Evolutionary conservation across 2,888 invertebrate genomes (phyloP).

Genomic region (Tillus elongatus): DNA sequence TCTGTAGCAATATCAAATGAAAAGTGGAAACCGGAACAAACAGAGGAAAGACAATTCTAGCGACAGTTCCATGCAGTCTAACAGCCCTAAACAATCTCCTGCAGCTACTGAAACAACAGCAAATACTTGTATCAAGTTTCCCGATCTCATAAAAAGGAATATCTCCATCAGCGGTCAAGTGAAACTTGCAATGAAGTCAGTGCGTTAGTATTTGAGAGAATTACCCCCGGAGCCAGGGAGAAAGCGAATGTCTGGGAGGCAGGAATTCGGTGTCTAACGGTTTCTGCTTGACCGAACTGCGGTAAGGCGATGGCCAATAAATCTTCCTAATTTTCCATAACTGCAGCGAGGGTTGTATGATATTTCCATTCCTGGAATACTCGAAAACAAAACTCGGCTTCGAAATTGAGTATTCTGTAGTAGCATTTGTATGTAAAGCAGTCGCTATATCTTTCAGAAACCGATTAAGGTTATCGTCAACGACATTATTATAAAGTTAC

Average conservation of each 20-base stretch:
- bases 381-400: constrained; percentile 13
- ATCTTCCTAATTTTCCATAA: constrained; percentile 36
- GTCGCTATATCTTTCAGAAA: too few species aligned
- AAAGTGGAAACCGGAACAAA: too few species aligned
- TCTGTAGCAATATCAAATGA: too few species aligned
- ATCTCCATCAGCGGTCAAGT: not conserved
- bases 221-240: not conserved
- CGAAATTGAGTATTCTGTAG: too few species aligned
- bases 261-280: constrained; percentile 25
- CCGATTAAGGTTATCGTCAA: too few species aligned
- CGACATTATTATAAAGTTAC: too few species aligned
- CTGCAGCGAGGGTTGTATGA: constrained; percentile 25
- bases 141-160: not conserved
- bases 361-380: constrained; percentile 24
- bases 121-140: constrained; percentile 3
- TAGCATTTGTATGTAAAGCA: too few species aligned
- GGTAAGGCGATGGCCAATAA: constrained; percentile 31
- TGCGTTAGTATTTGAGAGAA: not conserved
- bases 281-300: constrained; percentile 32
- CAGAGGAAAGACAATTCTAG: too few species aligned
- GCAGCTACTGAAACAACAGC: too few species aligned
- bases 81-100: too few species aligned
- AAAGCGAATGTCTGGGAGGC: not conserved
- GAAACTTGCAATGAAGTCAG: constrained; percentile 4
- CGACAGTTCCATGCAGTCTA: too few species aligned